Evolutionary conservation across 2,113 vertebrate genomes (phyloP), one percentile per base, ranked within the genome.

Genomic region (Tringa solitaria): DNA sequence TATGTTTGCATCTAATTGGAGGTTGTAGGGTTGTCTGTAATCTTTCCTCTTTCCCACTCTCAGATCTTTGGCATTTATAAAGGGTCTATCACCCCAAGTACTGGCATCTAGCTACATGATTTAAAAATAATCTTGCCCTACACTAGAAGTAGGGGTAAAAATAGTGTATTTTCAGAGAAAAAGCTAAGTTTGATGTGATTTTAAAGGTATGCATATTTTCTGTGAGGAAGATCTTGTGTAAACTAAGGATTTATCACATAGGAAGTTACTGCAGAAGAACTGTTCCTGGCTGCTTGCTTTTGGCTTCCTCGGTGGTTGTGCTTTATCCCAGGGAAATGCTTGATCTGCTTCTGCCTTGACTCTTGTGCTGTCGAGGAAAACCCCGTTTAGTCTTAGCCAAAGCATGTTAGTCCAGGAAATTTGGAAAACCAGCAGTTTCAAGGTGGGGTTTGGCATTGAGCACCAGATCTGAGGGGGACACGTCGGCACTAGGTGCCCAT

Each of bases 21-120:
- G 61, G 46, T 90, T 88, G 53, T 67, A 69, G 77, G 69, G 85
- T 79, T 95, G 73, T 77, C 75, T 92, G 76, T 87, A 88, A 77
- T 88, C 90, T 94, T 92, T 81, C 51, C 84, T 88, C 90, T 94
- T 92, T 81, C 51, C 84, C 14, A 15, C 67, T 70, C 84, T 93
- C 65, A 77, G 57, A 89, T 90, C 57, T 93, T 37, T 73, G 79
- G 41, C 37, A 51, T 83, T 89, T 90, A 63, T 77, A 63, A 90
- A 70, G 73, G 61, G 51, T 73, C 48, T 63, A 17, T 88, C 45
- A 24, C 59, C 48, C 60, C 64, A 78, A 85, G 81, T 41, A 53
- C 30, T 59, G 32, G 57, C 41, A 94, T 37, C 57, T 53, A 64
- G 37, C 28, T 78, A n/a, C 24, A 23, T n/a, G 13, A 59, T 46